Percentiles rank a stretch among this genome's conserved stretches.
phyloP scores from a whole-genome alignment of 2,888 invertebrate genomes.

The Dusona sp. region DNA sequence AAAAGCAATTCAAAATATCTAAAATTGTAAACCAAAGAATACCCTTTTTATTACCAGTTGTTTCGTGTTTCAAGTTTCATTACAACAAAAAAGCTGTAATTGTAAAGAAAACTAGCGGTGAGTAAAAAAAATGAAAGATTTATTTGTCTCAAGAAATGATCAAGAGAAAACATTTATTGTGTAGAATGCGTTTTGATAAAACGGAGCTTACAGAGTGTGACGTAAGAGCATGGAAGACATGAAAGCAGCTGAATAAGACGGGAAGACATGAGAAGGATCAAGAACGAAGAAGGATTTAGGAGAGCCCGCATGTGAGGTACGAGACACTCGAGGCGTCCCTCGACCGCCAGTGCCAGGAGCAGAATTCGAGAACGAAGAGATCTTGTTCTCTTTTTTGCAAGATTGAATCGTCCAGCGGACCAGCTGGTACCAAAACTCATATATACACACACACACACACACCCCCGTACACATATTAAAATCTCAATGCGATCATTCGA shows the following conservation, averaged over 20 bases:
- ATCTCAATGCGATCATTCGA: conserved; percentile 9
- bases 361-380: conserved; percentile 8
- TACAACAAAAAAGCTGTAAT: too few species aligned
- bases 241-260: conserved; percentile 31
- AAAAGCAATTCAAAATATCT: too few species aligned
- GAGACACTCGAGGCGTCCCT: conserved; percentile 72
- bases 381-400: conserved; percentile 51
- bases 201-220: neutral
- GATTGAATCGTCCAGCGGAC: conserved; percentile 68
- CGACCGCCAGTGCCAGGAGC: conserved; percentile 38
- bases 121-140: neutral
- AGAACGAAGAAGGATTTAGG: conserved; percentile 36
- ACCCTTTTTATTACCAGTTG: too few species aligned
- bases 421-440: conserved; percentile 65
- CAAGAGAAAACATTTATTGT: neutral
- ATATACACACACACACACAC: neutral
- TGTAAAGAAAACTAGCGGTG: too few species aligned
- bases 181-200: neutral
- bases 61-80: too few species aligned
- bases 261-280: conserved; percentile 43
- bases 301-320: conserved; percentile 78
- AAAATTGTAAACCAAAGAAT: too few species aligned
- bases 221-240: conserved; percentile 29
- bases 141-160: neutral
- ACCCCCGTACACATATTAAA: neutral